A percentile compares a stretch with the other conserved stretches of the same genome.
These are phyloP conservation scores for Promerops cafer DNA, from an alignment of 2,113 vertebrate species.

Conservation along the genomic window DNA sequence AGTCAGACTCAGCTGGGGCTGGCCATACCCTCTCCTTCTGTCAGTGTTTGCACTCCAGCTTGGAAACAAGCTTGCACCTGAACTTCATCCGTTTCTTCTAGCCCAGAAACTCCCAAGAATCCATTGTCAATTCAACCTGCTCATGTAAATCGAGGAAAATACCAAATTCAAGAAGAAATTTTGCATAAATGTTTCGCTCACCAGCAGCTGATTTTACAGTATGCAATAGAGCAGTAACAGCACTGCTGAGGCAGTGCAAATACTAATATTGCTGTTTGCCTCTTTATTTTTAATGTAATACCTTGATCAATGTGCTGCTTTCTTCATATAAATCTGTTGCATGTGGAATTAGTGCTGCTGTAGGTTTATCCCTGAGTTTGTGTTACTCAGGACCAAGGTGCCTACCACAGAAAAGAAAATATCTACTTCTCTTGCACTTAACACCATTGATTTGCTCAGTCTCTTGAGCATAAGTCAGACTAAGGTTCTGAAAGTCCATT, in stretches of 20 bases:
- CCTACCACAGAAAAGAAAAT: not conserved
- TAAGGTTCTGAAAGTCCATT: not conserved
- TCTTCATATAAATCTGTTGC: not conserved
- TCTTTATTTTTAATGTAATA: not conserved
- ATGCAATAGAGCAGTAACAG: not conserved
- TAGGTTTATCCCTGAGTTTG: not conserved
- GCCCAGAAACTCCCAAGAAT: not conserved
- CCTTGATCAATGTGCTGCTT: not conserved
- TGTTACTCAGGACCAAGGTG: not conserved
- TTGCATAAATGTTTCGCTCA: not conserved
- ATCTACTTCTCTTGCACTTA: not conserved
- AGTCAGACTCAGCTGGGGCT: not conserved
- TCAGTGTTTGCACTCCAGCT: not conserved
- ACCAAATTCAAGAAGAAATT: not conserved
- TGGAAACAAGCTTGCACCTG: not conserved
- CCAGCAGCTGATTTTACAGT: not conserved
- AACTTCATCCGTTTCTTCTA: not conserved
- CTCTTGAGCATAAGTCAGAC: not conserved
- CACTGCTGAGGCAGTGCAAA: not conserved
- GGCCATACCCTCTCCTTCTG: not conserved
- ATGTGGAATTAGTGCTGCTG: not conserved
- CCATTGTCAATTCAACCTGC: not conserved
- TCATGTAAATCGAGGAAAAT: not conserved
- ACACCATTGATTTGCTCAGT: not conserved
- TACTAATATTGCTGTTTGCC: not conserved